These are phyloP conservation scores for Australoheros facetus DNA, from an alignment of 2,797 vertebrate species.

Conservation along the genomic window DNA sequence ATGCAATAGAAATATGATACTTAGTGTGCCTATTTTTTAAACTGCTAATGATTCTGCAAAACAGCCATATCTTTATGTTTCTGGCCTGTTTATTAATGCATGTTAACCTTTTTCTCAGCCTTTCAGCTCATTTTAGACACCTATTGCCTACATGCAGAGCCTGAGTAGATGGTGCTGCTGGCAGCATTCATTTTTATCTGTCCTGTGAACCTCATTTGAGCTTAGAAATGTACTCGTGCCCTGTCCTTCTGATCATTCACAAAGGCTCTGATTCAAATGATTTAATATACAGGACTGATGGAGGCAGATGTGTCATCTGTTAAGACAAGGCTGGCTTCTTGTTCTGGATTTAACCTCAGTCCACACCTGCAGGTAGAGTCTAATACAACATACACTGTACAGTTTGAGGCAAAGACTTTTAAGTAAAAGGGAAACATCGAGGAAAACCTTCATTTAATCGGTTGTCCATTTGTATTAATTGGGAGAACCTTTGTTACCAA, in stretches of 20 bases:
- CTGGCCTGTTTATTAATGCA: conserved; percentile 19
- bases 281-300: conserved; percentile 16
- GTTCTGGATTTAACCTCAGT: conserved; percentile 42
- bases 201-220: conserved; percentile 53
- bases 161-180: conserved; percentile 74
- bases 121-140: conserved; percentile 9
- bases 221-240: conserved; percentile 12
- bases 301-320: conserved; percentile 7
- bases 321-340: conserved; percentile 56
- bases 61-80: conserved; percentile 62
- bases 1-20: conserved; percentile 50
- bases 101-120: background rate
- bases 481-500: conserved; percentile 33
- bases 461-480: conserved; percentile 24
- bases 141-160: conserved; percentile 30
- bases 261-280: background rate
- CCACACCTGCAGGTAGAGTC: conserved; percentile 24
- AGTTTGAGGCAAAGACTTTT: conserved; percentile 47
- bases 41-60: conserved; percentile 39
- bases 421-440: conserved; percentile 63
- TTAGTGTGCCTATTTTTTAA: conserved; percentile 28
- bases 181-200: conserved; percentile 62
- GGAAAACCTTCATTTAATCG: conserved; percentile 36
- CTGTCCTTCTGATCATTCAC: conserved; percentile 27
- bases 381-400: conserved; percentile 18